Base-by-base conservation (phyloP, 2,797 vertebrate genomes). In the Strix occidentalis region DNA sequence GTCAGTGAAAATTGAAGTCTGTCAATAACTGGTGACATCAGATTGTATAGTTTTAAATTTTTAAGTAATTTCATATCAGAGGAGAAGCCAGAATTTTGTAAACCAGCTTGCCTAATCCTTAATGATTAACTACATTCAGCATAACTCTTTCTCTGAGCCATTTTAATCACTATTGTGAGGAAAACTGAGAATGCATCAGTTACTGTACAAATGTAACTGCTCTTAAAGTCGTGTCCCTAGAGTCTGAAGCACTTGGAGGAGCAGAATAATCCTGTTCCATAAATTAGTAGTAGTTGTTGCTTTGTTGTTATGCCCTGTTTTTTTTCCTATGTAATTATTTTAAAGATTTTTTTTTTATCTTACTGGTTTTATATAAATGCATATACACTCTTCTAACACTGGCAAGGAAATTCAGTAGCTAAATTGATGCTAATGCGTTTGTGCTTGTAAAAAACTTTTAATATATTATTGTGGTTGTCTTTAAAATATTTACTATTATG, bases 111-210 rank as follows among this genome's bases (percentile, higher is more conserved):
- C 58, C 65, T 95, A 86, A 96, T 96, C 83, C 90, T 78, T 4
- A 29, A 33, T 84, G 90, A 93, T 92, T 90, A 90, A 92, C 58
- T 89, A 33, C 65, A 18, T 92, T 75, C 84, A 72, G 65, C 71
- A 50, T 80, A 92, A 68, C 53, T 76, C 77, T 90, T 90, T 84
- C 77, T 87, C 66, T 94, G 90, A 93, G 84, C 61, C 85, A 37
- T 90, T 96, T 93, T 94, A 95, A 94, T 95, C 64, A 53, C 65
- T 91, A 53, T 68, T 94, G 69, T 93, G 61, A 78, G 58, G 57
- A 80, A 91, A 89, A 75, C 75, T 78, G 87, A 85, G 87, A 85
- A 89, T 0, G 57, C 89, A 68, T 93, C 78, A 71, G 56, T 96
- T 95, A 75, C 72, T 69, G 35, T 87, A 92, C 69, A 71, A 81